Percentiles rank a stretch among this genome's conserved stretches.
Evolutionary conservation across 2,888 invertebrate species (phyloP).

Genomic region (Erannis defoliaria): DNA sequence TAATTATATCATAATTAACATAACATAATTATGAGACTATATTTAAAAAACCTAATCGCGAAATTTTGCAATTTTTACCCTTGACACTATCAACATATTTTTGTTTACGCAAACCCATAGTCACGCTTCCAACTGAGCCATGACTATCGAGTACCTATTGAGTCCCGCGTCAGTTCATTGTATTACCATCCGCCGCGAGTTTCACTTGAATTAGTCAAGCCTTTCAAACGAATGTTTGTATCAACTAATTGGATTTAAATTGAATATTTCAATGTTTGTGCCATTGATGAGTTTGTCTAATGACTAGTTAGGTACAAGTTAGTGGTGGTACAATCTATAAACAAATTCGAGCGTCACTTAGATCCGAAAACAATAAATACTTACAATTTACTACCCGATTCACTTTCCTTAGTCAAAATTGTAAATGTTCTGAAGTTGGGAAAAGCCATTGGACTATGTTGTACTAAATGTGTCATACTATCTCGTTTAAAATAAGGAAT

Average conservation of each 20-base stretch:
- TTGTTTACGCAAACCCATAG: too few species aligned
- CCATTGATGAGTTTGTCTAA: constrained; percentile 25
- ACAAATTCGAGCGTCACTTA: background rate
- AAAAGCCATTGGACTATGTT: too few species aligned
- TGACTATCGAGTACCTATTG: too few species aligned
- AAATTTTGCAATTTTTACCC: too few species aligned
- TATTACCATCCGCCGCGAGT: constrained; percentile 2
- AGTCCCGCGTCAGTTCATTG: background rate
- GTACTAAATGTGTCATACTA: too few species aligned
- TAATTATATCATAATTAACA: too few species aligned
- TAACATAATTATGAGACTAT: too few species aligned
- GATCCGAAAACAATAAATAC: background rate
- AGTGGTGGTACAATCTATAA: background rate
- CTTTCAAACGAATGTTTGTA: constrained; percentile 28
- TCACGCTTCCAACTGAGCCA: background rate
- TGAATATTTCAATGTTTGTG: constrained; percentile 32
- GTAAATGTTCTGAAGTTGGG: too few species aligned
- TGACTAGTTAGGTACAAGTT: constrained; percentile 15
- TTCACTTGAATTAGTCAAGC: constrained; percentile 31
- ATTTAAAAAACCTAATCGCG: too few species aligned
- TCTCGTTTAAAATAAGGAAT: too few species aligned
- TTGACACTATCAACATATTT: too few species aligned
- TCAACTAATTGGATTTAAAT: constrained; percentile 36
- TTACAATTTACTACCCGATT: background rate
- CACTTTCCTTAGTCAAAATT: too few species aligned